Evolutionary conservation across 2,888 invertebrate species (phyloP), one percentile per base, ranked within the genome.

Genomic region (Ametastegia equiseti): DNA sequence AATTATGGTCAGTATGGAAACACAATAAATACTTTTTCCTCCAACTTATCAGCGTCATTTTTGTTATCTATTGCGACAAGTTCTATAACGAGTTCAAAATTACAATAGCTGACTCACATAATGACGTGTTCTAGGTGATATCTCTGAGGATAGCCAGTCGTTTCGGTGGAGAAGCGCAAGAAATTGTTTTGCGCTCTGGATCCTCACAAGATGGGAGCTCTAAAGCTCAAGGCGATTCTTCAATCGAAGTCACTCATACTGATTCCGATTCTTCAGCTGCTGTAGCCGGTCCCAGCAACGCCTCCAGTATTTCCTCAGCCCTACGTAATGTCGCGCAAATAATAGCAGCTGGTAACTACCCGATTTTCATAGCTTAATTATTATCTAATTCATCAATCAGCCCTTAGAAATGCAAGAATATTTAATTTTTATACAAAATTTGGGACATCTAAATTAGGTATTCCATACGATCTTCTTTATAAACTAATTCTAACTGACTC

Each of bases 101-200:
- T 30, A 71, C 23, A 30, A 71, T 47, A 30, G 1, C 45, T 71
- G 27, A 45, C n/a, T n/a, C n/a, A n/a, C n/a, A n/a, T n/a, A n/a
- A n/a, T 71, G 45, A 82, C 69, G 83, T 57, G 60, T 84, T 86
- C 67, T 85, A 94, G 93, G 93, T 94, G 83, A 94, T 95, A 88
- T 94, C 94, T 15, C 90, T 95, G 85, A 94, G 94, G 84, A 93
- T 94, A 92, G 95, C 94, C 85, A 94, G 94, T 85, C 93, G 94
- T 81, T 94, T 94, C 89, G 94, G 94, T 83, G 94, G 94, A 84
- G 95, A 95, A 89, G 93, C 94, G 39, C 96, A 96, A 89, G 96
- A 97, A 92, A 94, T 96, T 86, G 93, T 95, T 84, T 91, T 95
- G 85, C 93, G 94, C 87, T 94, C 94, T 79, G 93, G 90, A 84